Evolutionary conservation across 1,140 invertebrate species (phyloP).

Genomic region (Drosophila micromelanica): DNA sequence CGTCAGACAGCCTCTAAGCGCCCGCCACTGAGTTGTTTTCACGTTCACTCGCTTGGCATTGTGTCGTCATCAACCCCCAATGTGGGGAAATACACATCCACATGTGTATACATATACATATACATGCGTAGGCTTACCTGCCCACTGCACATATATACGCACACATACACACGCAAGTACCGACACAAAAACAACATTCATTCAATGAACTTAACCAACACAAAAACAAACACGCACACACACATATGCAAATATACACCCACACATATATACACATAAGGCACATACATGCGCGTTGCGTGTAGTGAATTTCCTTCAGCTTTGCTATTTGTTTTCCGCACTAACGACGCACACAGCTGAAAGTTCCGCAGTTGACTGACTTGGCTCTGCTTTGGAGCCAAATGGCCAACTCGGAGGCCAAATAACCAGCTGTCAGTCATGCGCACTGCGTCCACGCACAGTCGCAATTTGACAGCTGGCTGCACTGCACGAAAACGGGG

Average conservation of each 20-base stretch:
- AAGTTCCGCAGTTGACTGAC: constrained; percentile 78
- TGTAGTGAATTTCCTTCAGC: constrained; percentile 65
- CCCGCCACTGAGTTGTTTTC: constrained; percentile 35
- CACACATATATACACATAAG: constrained; percentile 15
- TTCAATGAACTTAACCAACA: constrained; percentile 38
- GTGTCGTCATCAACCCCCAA: constrained; percentile 53
- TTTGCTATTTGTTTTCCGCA: constrained; percentile 60
- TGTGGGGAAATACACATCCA: constrained; percentile 4
- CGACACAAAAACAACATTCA: constrained; percentile 28
- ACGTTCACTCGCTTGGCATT: constrained; percentile 41
- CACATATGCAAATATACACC: constrained; percentile 33
- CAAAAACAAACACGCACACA: constrained; percentile 36
- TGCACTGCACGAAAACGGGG: constrained; percentile 42
- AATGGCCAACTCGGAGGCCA: constrained; percentile 16
- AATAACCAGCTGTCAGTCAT: constrained; percentile 42
- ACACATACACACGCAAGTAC: constrained; percentile 22
- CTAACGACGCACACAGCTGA: constrained; percentile 77
- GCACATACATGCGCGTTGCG: constrained; percentile 74
- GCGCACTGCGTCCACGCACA: constrained; percentile 45
- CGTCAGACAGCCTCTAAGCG: constrained; percentile 39
- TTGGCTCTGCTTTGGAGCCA: constrained; percentile 3
- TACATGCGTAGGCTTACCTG: constrained; percentile 35
- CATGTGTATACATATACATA: constrained; percentile 18
- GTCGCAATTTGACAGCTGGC: constrained; percentile 44
- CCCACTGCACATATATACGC: constrained; percentile 20